A percentile compares a stretch with the other conserved stretches of the same genome.
These are phyloP conservation scores for Rotaria magnacalcarata DNA, from an alignment of 2,888 invertebrate species.

Conservation along the genomic window DNA sequence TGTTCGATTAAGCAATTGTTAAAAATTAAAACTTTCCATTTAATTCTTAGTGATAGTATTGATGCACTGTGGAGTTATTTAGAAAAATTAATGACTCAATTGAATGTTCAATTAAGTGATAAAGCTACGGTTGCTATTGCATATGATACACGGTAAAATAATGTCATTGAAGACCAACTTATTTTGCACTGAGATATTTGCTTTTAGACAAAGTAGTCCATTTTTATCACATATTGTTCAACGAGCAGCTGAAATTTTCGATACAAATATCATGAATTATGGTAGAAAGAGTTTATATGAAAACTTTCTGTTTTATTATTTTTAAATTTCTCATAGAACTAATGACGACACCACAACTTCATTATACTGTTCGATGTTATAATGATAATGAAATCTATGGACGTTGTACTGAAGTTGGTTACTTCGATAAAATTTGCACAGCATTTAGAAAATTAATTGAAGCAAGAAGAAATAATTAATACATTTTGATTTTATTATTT, in stretches of 20 bases:
- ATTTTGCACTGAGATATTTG: no score
- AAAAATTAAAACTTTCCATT: neutral
- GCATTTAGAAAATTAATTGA: slow-evolving; percentile 39
- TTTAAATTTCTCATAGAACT: slow-evolving; percentile 60
- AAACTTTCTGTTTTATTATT: neutral
- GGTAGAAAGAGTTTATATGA: neutral
- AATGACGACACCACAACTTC: slow-evolving; percentile 90
- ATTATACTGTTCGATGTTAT: slow-evolving; percentile 80
- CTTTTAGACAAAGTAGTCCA: slow-evolving; percentile 25
- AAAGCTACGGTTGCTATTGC: slow-evolving; percentile 8
- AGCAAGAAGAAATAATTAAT: slow-evolving; percentile 14
- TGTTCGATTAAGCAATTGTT: neutral
- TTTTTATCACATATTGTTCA: neutral
- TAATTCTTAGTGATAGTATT: neutral
- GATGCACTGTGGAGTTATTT: neutral
- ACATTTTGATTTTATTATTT: no score
- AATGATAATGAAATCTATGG: slow-evolving; percentile 76
- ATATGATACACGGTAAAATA: slow-evolving; percentile 12
- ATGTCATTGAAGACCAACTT: no score
- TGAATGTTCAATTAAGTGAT: neutral
- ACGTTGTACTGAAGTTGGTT: slow-evolving; percentile 72
- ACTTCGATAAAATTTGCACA: slow-evolving; percentile 53
- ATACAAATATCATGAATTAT: neutral
- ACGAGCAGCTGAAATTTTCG: neutral
- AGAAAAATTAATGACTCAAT: neutral